Percentiles rank a stretch among this genome's conserved stretches.
phyloP scores from a whole-genome alignment of 2,797 vertebrate species.

The Xiphorhynchus erythropygius region DNA sequence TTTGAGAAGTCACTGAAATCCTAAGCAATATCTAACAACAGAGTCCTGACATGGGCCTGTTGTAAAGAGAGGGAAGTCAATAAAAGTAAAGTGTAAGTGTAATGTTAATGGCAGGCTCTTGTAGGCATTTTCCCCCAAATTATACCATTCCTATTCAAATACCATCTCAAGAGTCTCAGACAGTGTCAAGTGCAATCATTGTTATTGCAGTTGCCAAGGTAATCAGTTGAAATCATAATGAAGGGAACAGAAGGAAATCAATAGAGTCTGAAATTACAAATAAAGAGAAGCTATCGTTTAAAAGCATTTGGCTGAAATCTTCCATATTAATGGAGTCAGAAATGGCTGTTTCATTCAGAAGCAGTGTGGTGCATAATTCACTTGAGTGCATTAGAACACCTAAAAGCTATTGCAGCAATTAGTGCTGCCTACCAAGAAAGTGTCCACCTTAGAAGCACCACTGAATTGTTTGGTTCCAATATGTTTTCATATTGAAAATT shows the following conservation, averaged over 20 bases:
- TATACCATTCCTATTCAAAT: constrained; percentile 86
- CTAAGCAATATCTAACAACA: constrained; percentile 57
- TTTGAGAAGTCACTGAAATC: constrained; percentile 53
- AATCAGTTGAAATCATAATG: constrained; percentile 88
- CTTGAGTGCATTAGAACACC: constrained; percentile 81
- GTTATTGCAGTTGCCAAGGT: constrained; percentile 84
- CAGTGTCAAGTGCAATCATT: constrained; percentile 84
- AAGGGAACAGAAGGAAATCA: constrained; percentile 87
- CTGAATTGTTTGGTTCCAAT: constrained; percentile 70
- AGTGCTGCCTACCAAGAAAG: constrained; percentile 75
- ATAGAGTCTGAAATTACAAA: constrained; percentile 87
- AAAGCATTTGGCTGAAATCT: constrained; percentile 84
- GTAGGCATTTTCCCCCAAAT: constrained; percentile 80
- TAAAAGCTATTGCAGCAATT: constrained; percentile 80
- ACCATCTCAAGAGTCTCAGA: constrained; percentile 80
- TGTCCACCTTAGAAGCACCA: constrained; percentile 70
- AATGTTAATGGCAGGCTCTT: constrained; percentile 81
- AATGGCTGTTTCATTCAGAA: constrained; percentile 84
- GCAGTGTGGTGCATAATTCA: constrained; percentile 79
- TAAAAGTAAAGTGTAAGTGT: constrained; percentile 80
- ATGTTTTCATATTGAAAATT: constrained; percentile 65
- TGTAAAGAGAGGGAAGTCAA: constrained; percentile 75
- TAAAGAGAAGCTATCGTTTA: constrained; percentile 83
- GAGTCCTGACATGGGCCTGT: constrained; percentile 70
- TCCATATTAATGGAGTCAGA: constrained; percentile 83